Conservation (phyloP, 2,888 invertebrate species). For the Watsonalla binaria region DNA sequence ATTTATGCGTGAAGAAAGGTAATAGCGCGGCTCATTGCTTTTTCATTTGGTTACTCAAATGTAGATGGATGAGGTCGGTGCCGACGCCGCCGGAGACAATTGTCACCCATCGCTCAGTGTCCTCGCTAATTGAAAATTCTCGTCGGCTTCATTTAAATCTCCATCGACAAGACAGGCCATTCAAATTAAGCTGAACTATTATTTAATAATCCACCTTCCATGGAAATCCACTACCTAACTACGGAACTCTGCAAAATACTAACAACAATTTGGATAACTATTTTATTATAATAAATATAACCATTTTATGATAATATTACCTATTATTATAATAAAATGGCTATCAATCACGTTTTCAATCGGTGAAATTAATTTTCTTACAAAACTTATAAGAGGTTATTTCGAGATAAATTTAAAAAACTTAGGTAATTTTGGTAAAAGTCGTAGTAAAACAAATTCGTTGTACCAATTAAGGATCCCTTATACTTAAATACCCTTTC, state of each 20-base stretch:
- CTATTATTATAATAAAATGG: no score
- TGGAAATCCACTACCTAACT: background rate
- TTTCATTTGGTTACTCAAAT: constrained; percentile 75
- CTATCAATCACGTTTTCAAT: no score
- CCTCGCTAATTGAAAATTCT: constrained; percentile 74
- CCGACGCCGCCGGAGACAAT: constrained; percentile 64
- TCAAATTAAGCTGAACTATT: constrained; percentile 52
- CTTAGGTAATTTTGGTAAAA: constrained; percentile 34
- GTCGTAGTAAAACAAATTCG: constrained; percentile 58
- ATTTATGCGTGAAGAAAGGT: constrained; percentile 64
- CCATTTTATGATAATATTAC: no score
- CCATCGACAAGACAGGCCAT: constrained; percentile 55
- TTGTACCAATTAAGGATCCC: constrained; percentile 68
- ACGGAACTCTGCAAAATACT: background rate
- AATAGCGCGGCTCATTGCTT: constrained; percentile 74
- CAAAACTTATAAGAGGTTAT: background rate
- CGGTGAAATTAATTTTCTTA: constrained; percentile 10
- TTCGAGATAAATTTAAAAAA: constrained; percentile 18
- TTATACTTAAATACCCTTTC: constrained; percentile 70
- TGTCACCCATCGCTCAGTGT: constrained; percentile 73
- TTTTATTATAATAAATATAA: no score
- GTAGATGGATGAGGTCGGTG: constrained; percentile 70
- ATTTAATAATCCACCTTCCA: constrained; percentile 38
- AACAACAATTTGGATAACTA: background rate
- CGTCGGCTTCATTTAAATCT: constrained; percentile 72